Conservation (phyloP, 2,888 invertebrate genomes). For the Frankliniella intonsa region DNA sequence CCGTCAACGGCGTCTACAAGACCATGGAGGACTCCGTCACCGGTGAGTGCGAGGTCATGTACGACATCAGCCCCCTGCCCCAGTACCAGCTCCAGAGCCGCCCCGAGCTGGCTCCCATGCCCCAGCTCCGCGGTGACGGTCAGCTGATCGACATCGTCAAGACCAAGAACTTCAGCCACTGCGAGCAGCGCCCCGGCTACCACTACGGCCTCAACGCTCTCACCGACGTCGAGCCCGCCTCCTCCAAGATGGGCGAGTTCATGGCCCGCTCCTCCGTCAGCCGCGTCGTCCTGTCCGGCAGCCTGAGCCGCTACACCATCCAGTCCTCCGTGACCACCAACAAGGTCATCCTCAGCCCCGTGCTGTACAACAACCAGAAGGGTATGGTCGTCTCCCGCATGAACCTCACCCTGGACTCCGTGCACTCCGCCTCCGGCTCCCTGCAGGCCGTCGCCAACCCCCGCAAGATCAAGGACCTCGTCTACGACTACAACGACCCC, state of each 20-base stretch:
- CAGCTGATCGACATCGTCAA: constrained; percentile 59
- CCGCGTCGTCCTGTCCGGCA: constrained; percentile 54
- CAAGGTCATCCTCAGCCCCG: constrained; percentile 45
- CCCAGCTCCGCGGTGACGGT: constrained; percentile 47
- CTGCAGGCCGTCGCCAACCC: constrained; percentile 47
- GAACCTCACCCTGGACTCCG: constrained; percentile 49
- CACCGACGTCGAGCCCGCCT: constrained; percentile 52
- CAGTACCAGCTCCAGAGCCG: constrained; percentile 53
- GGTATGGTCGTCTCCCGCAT: constrained; percentile 60
- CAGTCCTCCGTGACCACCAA: constrained; percentile 60
- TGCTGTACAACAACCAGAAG: constrained; percentile 53
- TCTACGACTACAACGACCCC: constrained; percentile 52
- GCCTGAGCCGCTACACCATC: constrained; percentile 55
- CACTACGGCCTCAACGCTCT: constrained; percentile 59
- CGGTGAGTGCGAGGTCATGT: constrained; percentile 67
- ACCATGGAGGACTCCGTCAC: constrained; percentile 68
- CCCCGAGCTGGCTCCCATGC: constrained; percentile 52
- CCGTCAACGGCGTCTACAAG: constrained; percentile 56
- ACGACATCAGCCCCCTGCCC: constrained; percentile 59
- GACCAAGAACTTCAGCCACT: constrained; percentile 60
- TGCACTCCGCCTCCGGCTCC: constrained; percentile 44
- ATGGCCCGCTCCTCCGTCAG: constrained; percentile 55
- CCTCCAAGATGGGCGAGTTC: constrained; percentile 52
- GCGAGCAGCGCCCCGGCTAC: constrained; percentile 59
- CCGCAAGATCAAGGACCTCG: constrained; percentile 51